Base-by-base conservation (phyloP, 2,797 vertebrate genomes). In the Phataginus tricuspis region DNA sequence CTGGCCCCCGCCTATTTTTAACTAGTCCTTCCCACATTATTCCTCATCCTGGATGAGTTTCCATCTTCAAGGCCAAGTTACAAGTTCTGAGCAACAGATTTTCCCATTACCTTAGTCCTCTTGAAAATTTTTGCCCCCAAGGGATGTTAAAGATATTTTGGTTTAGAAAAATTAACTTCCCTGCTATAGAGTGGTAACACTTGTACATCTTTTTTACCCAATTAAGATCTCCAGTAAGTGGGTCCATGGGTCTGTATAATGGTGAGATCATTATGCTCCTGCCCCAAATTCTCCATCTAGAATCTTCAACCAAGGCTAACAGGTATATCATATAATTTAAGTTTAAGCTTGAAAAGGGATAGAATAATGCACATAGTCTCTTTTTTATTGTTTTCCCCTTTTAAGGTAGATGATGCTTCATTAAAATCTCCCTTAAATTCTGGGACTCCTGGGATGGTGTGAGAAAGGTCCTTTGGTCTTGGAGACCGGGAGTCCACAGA, bases 61-160 rank as follows among this genome's bases (percentile, higher is more conserved):
- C 75, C n/a, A 42, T 75, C 34, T 71, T 79, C 53, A 80, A 86
- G 16, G 75, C 79, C 86, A 83, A 57, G n/a, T 83, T 63, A 18
- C 55, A 61, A 18, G 23, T 64, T 64, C 80, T 71, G 45, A 83
- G 66, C 61, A 39, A 61, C 53, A 84, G 63, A 63, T 69, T 94
- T 90, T 93, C 69, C 94, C 16, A 12, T 91, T 53, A 86, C 63
- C 61, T 94, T 86, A 53, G 63, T 57, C 63, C 39, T 86, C 72
- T 0, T 45, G 61, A 80, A 80, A 53, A 16, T 2, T 25, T 27
- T 7, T 2, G 3, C 1, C 29, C 82, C 25, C 61, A 63, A 57
- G 63, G 53, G 63, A 85, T 75, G 23, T 19, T 34, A 64, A 39
- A 49, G 68, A 57, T 45, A 34, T 68, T 91, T 85, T 75, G 12